Evolutionary conservation across 2,113 vertebrate genomes (phyloP).

Genomic region (Bostrychus sinensis): DNA sequence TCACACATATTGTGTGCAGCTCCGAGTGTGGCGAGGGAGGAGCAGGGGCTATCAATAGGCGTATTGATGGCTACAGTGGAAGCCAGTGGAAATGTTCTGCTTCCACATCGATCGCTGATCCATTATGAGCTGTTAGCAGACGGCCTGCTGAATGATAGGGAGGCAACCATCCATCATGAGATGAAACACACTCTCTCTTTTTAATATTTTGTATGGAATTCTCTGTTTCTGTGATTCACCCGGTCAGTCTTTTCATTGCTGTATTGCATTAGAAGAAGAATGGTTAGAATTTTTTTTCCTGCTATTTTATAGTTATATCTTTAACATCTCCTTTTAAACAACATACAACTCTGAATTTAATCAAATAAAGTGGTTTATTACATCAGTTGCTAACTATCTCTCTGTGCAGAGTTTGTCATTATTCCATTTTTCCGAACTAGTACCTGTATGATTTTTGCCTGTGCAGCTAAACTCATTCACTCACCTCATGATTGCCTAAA

Average conservation of each 20-base stretch:
- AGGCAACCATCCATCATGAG: constrained; percentile 60
- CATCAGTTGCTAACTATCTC: no score
- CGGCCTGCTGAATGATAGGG: constrained; percentile 54
- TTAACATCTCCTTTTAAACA: no score
- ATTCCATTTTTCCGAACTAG: no score
- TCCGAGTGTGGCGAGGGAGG: constrained; percentile 46
- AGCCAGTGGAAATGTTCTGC: constrained; percentile 66
- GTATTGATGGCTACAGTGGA: constrained; percentile 63
- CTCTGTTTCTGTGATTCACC: constrained; percentile 23
- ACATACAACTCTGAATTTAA: no score
- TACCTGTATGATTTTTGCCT: no score
- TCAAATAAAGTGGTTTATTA: no score
- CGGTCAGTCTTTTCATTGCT: constrained; percentile 13
- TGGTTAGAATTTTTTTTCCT: constrained; percentile 16
- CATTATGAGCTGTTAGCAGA: constrained; percentile 66
- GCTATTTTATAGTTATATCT: no score
- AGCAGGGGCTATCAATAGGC: constrained; percentile 54
- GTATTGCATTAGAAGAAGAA: constrained; percentile 23
- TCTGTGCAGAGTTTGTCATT: no score
- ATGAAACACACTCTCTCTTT: constrained; percentile 25
- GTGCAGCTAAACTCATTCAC: no score
- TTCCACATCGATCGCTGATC: constrained; percentile 68
- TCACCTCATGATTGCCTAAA: no score
- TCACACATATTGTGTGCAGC: constrained; percentile 46
- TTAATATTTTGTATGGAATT: constrained; percentile 15